Conservation (phyloP, 2,797 vertebrate genomes). For the Sciurus vulgaris region DNA sequence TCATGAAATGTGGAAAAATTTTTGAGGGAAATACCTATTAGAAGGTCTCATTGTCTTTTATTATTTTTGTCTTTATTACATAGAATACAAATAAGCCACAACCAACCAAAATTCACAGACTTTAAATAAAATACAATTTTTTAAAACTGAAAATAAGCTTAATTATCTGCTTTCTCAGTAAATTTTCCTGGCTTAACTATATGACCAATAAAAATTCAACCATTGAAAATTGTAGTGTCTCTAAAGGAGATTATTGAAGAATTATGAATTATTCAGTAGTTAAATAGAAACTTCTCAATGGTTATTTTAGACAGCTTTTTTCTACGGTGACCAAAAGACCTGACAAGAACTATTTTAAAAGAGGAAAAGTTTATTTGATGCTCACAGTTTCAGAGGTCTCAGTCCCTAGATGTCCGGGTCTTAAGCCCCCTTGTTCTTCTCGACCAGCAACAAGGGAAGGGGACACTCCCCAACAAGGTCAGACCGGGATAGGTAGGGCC, state of each 20-base stretch:
- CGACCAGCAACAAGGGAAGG: too few relatives aligned
- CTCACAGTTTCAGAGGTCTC: too few relatives aligned
- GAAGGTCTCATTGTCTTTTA: neutral
- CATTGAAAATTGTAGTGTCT: neutral
- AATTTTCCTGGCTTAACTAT: neutral
- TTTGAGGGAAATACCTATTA: neutral
- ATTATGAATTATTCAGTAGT: neutral
- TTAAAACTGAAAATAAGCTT: neutral
- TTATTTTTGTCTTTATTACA: neutral
- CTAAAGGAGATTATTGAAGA: neutral
- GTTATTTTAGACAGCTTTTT: too few relatives aligned
- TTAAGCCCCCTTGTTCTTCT: too few relatives aligned
- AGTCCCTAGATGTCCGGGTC: too few relatives aligned
- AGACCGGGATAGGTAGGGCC: too few relatives aligned
- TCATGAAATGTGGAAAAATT: constrained; percentile 49
- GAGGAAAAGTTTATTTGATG: too few relatives aligned
- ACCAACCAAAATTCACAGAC: neutral
- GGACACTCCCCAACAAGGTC: too few relatives aligned
- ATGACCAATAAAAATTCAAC: neutral
- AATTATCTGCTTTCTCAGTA: constrained; percentile 11
- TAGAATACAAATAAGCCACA: neutral
- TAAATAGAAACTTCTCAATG: neutral
- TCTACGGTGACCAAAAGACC: too few relatives aligned
- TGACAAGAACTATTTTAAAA: too few relatives aligned
- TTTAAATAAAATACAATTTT: constrained; percentile 18